Conservation (phyloP, 1,140 invertebrate genomes). For the Drosophila sucinea region DNA sequence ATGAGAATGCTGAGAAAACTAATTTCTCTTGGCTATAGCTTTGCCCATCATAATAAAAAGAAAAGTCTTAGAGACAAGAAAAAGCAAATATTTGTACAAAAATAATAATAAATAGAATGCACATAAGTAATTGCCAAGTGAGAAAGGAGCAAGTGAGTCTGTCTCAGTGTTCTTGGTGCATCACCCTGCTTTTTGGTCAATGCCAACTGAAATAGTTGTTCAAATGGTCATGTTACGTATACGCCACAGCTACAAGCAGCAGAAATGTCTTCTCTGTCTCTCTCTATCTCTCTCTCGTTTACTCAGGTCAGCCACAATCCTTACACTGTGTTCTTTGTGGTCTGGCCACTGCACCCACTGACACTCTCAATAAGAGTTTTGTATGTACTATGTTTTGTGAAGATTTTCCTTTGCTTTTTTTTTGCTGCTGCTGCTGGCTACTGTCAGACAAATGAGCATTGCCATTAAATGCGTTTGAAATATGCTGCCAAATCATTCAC, state of each 20-base stretch:
- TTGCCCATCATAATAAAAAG: constrained; percentile 15
- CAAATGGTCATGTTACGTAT: constrained; percentile 58
- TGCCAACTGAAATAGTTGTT: constrained; percentile 29
- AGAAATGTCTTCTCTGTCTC: constrained; percentile 31
- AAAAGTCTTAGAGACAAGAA: not conserved
- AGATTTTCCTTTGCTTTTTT: not conserved
- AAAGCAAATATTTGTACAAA: constrained; percentile 17
- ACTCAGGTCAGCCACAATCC: constrained; percentile 22
- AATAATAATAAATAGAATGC: constrained; percentile 24
- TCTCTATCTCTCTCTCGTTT: constrained; percentile 17
- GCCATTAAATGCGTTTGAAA: constrained; percentile 75
- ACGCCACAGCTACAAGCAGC: constrained; percentile 53
- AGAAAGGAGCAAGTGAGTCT: constrained; percentile 4
- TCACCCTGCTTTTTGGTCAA: constrained; percentile 27
- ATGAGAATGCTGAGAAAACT: constrained; percentile 38
- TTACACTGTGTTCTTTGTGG: constrained; percentile 6
- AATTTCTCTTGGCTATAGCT: constrained; percentile 40
- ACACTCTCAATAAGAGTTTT: constrained; percentile 37
- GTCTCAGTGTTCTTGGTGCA: constrained; percentile 1
- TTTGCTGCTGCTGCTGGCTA: constrained; percentile 25
- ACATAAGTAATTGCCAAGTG: constrained; percentile 47
- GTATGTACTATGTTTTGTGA: constrained; percentile 14
- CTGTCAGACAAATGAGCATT: constrained; percentile 73
- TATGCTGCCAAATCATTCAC: constrained; percentile 77
- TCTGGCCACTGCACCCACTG: constrained; percentile 47